These are phyloP conservation scores for Galeopterus variegatus DNA, from an alignment of 2,113 vertebrate genomes.

Conservation along the genomic window DNA sequence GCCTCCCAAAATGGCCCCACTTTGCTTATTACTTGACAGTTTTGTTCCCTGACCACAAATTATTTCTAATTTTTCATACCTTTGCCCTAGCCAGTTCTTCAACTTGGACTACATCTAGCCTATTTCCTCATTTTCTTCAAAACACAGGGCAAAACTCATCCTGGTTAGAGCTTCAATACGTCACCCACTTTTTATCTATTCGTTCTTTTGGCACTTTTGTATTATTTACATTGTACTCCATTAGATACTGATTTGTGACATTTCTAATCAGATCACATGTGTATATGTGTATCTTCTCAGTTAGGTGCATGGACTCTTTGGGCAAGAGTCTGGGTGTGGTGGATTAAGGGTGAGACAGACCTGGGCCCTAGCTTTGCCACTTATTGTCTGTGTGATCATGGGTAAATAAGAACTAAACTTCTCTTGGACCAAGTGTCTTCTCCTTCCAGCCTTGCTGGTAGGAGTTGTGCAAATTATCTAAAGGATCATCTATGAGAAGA, in stretches of 20 bases:
- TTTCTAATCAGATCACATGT: neutral
- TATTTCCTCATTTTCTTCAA: constrained; percentile 47
- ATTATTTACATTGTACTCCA: neutral
- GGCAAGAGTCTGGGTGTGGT: neutral
- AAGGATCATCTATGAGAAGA: neutral
- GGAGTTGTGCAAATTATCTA: neutral
- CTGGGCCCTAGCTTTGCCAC: neutral
- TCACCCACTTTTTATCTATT: neutral
- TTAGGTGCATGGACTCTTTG: neutral
- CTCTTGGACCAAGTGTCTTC: neutral
- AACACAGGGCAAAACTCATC: neutral
- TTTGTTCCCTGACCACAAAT: neutral
- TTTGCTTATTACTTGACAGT: neutral
- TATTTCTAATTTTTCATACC: neutral
- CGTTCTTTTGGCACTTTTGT: neutral
- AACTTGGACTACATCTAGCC: neutral
- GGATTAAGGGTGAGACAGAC: neutral
- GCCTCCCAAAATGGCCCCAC: neutral
- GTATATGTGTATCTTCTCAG: neutral
- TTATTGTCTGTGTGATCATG: neutral
- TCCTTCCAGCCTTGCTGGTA: neutral
- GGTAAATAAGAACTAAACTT: constrained; percentile 3
- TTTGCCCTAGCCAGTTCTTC: neutral
- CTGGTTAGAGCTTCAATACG: neutral
- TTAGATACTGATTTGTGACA: neutral